Evolutionary conservation across 2,113 vertebrate species (phyloP).

Genomic region (Istiophorus platypterus): DNA sequence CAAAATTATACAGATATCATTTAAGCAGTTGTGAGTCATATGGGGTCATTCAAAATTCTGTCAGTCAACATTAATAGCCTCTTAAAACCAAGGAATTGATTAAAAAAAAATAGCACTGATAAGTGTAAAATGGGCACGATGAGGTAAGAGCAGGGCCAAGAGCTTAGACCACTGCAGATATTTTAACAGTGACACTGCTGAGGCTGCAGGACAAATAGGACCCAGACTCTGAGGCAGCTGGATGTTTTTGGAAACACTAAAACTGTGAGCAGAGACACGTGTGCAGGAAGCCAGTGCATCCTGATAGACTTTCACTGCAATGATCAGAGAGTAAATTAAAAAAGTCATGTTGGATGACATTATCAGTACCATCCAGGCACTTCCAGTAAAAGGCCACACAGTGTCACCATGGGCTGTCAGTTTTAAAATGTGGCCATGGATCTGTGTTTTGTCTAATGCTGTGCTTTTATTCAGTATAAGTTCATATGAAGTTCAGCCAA

Average conservation of each 20-base stretch:
- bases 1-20: not conserved
- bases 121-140: slow-evolving; percentile 11
- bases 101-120: not conserved
- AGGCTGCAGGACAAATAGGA: slow-evolving; percentile 57
- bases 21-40: not conserved
- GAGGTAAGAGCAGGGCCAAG: slow-evolving; percentile 18
- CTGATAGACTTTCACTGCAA: not conserved
- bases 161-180: slow-evolving; percentile 50
- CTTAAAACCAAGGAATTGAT: slow-evolving; percentile 1
- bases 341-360: not conserved
- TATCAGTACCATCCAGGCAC: slow-evolving; percentile 1
- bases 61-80: not conserved
- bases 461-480: slow-evolving; percentile 10
- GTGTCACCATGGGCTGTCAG: not conserved
- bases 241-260: slow-evolving; percentile 36
- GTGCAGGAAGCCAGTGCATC: not conserved
- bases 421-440: not conserved
- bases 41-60: slow-evolving; percentile 20
- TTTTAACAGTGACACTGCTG: slow-evolving; percentile 56
- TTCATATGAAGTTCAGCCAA: not conserved
- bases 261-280: slow-evolving; percentile 27
- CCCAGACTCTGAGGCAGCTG: slow-evolving; percentile 11
- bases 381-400: not conserved
- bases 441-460: not conserved
- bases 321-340: not conserved